These are phyloP conservation scores for Tachuris rubrigastra DNA, from an alignment of 2,113 vertebrate genomes.

Conservation along the genomic window DNA sequence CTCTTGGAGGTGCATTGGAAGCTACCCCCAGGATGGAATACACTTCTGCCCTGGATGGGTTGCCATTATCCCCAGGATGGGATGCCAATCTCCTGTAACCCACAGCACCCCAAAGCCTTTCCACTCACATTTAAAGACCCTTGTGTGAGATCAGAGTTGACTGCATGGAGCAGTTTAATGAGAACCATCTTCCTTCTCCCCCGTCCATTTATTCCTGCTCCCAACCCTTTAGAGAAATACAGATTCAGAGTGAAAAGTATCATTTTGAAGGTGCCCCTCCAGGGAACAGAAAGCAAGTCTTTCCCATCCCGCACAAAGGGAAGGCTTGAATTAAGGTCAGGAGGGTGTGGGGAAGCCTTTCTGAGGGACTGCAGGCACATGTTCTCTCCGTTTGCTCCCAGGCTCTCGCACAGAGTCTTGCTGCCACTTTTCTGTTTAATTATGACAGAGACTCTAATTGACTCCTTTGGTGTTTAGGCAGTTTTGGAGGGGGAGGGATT, in stretches of 20 bases:
- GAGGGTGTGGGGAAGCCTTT: neutral
- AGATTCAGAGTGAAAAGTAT: neutral
- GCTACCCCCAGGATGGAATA: neutral
- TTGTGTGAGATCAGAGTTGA: neutral
- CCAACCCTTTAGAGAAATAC: neutral
- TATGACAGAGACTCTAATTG: constrained; percentile 15
- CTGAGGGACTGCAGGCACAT: neutral
- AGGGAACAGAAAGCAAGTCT: neutral
- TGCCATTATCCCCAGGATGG: neutral
- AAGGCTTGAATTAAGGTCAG: neutral
- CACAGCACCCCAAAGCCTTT: neutral
- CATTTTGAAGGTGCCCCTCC: neutral
- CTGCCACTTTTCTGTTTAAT: constrained; percentile 7
- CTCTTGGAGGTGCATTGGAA: accelerated
- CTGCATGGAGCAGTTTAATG: neutral
- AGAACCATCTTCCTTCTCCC: accelerated
- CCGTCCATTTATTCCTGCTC: neutral
- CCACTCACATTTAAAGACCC: neutral
- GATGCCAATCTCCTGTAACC: neutral
- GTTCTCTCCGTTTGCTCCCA: neutral
- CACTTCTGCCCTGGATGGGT: too few species aligned
- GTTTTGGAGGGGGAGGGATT: neutral
- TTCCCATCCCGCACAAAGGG: neutral
- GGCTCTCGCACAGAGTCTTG: neutral
- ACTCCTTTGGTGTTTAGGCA: neutral